These are phyloP conservation scores for Cacoxenus indagator DNA, from an alignment of 2,888 invertebrate species.

Conservation along the genomic window DNA sequence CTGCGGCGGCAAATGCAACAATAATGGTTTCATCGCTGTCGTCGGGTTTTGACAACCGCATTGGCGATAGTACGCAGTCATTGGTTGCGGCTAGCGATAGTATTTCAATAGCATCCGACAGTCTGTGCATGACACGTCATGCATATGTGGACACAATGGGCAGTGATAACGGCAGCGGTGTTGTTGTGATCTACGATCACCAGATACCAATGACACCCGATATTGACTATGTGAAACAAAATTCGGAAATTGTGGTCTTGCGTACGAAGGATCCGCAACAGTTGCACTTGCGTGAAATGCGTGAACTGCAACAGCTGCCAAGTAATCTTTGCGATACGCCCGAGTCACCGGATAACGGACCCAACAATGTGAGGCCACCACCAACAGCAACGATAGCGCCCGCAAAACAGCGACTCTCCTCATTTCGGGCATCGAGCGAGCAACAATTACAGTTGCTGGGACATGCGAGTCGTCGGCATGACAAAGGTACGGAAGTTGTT, in stretches of 20 bases:
- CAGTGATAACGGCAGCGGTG: slow-evolving; percentile 59
- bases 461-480: slow-evolving; percentile 45
- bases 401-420: slow-evolving; percentile 70
- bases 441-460: slow-evolving; percentile 66
- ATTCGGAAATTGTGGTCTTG: slow-evolving; percentile 69
- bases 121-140: slow-evolving; percentile 47
- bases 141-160: slow-evolving; percentile 53
- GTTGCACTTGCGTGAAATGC: slow-evolving; percentile 58
- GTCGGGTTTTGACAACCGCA: slow-evolving; percentile 42
- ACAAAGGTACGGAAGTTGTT: slow-evolving; percentile 61
- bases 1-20: slow-evolving; percentile 13
- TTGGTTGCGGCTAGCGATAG: slow-evolving; percentile 46
- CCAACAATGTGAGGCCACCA: slow-evolving; percentile 22
- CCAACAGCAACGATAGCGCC: slow-evolving; percentile 65
- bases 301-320: slow-evolving; percentile 63
- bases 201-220: slow-evolving; percentile 68
- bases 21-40: slow-evolving; percentile 18
- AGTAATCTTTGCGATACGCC: slow-evolving; percentile 50
- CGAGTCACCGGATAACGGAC: slow-evolving; percentile 45
- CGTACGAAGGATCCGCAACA: slow-evolving; percentile 68
- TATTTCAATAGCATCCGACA: slow-evolving; percentile 52
- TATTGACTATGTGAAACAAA: slow-evolving; percentile 68
- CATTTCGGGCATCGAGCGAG: slow-evolving; percentile 69
- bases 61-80: slow-evolving; percentile 44
- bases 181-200: slow-evolving; percentile 69